A percentile compares a stretch with the other conserved stretches of the same genome.
phyloP scores from a whole-genome alignment of 2,888 invertebrate species.

The Eupithecia abbreviata region DNA sequence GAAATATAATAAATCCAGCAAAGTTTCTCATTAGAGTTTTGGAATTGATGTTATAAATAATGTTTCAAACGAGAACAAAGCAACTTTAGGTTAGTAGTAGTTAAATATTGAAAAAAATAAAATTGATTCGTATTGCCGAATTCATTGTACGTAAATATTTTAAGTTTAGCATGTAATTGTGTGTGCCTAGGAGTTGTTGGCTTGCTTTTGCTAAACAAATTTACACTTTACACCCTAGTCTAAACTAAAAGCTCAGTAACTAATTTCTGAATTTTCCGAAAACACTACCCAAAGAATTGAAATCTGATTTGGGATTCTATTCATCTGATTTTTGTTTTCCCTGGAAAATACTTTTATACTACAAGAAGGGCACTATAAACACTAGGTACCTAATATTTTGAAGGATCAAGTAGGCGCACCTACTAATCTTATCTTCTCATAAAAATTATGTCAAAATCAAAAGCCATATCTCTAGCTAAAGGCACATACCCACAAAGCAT shows the following conservation, averaged over 20 bases:
- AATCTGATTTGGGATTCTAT: background rate
- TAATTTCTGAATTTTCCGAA: background rate
- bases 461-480: background rate
- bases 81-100: background rate
- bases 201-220: background rate
- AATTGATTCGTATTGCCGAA: background rate
- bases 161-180: background rate
- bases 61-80: slow-evolving; percentile 27
- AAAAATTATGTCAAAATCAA: no score
- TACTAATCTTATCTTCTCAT: background rate
- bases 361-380: background rate
- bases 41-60: slow-evolving; percentile 32
- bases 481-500: no score
- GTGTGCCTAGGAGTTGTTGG: background rate
- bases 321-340: background rate
- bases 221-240: no score
- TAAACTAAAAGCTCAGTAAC: background rate
- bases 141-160: background rate
- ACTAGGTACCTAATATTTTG: background rate
- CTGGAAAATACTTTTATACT: background rate
- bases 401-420: background rate
- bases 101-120: background rate
- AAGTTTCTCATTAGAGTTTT: slow-evolving; percentile 36
- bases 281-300: background rate
- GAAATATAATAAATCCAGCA: slow-evolving; percentile 34